Evolutionary conservation across 1,140 invertebrate species (phyloP), one percentile per base, ranked within the genome.

Genomic region (Pemphigus obesinymphae): DNA sequence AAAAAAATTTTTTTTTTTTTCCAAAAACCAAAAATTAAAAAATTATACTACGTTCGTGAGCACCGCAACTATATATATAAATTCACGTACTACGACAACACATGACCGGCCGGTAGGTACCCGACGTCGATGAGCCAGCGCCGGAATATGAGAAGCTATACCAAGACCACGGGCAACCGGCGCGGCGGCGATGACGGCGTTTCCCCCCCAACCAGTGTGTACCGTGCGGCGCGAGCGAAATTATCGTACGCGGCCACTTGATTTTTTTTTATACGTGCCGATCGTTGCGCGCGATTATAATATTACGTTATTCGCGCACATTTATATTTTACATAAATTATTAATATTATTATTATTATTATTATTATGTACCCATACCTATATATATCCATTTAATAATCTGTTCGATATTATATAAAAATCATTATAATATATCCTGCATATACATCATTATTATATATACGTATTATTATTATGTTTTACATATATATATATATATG

Each of bases 141-240:
- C 76, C 76, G 76, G 76, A 80, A 80, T 80, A 80, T 80, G 76
- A 80, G 76, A 80, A 80, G 76, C 76, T 58, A 78, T 78, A 80
- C 76, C n/a, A 80, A 78, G 76, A 80, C 76, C 76, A 80, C 76
- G 76, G 76, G 76, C 76, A 80, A 80, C 76, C 73, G 73, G 48
- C 72, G 72, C 61, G 20, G 26, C 40, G 66, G 66, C 37, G 75
- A 23, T 55, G 66, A n/a, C 66, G 66, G 73, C 75, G 75, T 78
- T 63, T 61, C 76, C 76, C 76, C 73, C 73, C 76, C 37, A 7
- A 20, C 3, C 76, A 80, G 76, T 80, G 76, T 80, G 31, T 11
- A 43, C 50, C 76, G 13, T 37, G n/a, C 76, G 34, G 73, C 23
- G 31, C n/a, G 76, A 29, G n/a, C 29, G 15, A 80, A 80, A 80